Conservation (phyloP, 1,140 invertebrate genomes). For the Riptortus pedestris region DNA sequence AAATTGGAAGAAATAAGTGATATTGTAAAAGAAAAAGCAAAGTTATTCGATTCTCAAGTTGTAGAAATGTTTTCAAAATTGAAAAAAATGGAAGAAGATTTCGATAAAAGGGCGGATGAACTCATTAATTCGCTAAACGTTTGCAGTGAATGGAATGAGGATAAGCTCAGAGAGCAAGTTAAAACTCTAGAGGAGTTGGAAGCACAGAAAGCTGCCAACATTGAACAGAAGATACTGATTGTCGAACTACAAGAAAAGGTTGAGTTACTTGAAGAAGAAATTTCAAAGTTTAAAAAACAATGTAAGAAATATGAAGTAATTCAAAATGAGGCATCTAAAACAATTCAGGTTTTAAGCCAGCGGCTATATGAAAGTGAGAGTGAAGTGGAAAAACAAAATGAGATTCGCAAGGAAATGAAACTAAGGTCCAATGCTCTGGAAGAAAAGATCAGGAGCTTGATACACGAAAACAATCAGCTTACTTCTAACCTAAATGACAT, state of each 20-base stretch:
- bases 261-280: slow-evolving; percentile 13
- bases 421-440: slow-evolving; percentile 19
- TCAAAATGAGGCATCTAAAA: slow-evolving; percentile 24
- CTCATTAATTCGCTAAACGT: slow-evolving; percentile 10
- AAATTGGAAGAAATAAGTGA: slow-evolving; percentile 17
- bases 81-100: slow-evolving; percentile 19
- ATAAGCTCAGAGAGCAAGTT: slow-evolving; percentile 7
- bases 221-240: slow-evolving; percentile 20
- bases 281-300: slow-evolving; percentile 10
- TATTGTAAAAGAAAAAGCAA: slow-evolving; percentile 8
- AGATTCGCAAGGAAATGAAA: slow-evolving; percentile 19
- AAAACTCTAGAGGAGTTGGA: slow-evolving; percentile 15
- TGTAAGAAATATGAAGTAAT: slow-evolving; percentile 28
- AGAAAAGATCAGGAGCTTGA: slow-evolving; percentile 20
- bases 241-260: slow-evolving; percentile 26
- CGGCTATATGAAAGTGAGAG: slow-evolving; percentile 26
- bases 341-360: slow-evolving; percentile 25
- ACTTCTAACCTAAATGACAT: slow-evolving; percentile 13
- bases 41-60: slow-evolving; percentile 6
- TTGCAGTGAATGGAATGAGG: background rate
- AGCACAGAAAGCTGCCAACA: slow-evolving; percentile 4
- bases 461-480: slow-evolving; percentile 19
- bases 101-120: slow-evolving; percentile 17
- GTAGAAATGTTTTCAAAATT: slow-evolving; percentile 6
- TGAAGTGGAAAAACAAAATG: slow-evolving; percentile 27